phyloP scores from a whole-genome alignment of 1,140 invertebrate species.

The Drosophila eugracilis region DNA sequence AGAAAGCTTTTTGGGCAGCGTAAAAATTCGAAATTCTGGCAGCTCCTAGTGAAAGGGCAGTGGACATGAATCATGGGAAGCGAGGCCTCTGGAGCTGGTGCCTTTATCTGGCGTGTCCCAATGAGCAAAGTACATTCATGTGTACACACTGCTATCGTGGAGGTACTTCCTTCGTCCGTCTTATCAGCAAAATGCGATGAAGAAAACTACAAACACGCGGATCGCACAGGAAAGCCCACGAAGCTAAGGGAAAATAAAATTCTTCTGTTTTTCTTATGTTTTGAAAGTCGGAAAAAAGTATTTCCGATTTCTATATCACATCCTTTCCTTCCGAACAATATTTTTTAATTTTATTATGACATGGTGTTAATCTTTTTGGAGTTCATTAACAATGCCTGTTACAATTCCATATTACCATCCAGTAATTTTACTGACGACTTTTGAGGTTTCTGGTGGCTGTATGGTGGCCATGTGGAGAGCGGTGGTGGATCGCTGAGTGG shows the following conservation, averaged over 20 bases:
- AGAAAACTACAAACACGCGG: constrained; percentile 38
- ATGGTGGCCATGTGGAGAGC: constrained; percentile 22
- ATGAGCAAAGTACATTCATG: constrained; percentile 22
- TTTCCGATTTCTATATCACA: not conserved
- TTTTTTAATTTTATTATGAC: too few species aligned
- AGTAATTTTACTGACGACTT: too few species aligned
- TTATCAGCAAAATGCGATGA: constrained; percentile 57
- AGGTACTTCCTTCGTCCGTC: constrained; percentile 60
- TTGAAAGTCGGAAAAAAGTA: not conserved
- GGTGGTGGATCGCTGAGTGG: constrained; percentile 14
- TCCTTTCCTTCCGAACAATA: too few species aligned
- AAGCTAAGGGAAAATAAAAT: too few species aligned
- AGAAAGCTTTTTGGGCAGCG: constrained; percentile 32
- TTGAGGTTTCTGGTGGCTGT: constrained; percentile 8
- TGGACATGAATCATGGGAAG: constrained; percentile 49
- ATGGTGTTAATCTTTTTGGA: not conserved
- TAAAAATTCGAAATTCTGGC: constrained; percentile 12
- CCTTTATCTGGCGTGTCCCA: constrained; percentile 67
- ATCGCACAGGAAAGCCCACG: constrained; percentile 5
- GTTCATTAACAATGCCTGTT: not conserved
- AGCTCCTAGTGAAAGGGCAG: constrained; percentile 43
- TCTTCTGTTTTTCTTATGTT: too few species aligned
- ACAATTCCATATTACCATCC: not conserved
- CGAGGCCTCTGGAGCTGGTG: constrained; percentile 35
- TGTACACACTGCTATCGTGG: constrained; percentile 22